phyloP scores from a whole-genome alignment of 30 jellyfish, hydroid and myxozoan genomes.

The Catostylus mosaicus region DNA sequence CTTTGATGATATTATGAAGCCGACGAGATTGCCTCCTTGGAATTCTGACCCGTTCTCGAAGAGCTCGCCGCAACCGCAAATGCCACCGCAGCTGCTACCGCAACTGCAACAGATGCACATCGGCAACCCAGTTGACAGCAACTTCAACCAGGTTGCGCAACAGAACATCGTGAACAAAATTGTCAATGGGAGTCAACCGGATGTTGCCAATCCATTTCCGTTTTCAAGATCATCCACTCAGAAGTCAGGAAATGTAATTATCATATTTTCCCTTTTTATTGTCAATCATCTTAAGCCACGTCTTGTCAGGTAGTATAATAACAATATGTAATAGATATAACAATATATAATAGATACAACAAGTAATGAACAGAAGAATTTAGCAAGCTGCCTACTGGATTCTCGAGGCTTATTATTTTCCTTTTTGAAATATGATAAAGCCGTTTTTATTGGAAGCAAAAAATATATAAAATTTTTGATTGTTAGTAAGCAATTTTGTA shows the following conservation, averaged over 20 bases:
- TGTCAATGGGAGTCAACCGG: constrained; percentile 45
- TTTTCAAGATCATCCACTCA: constrained; percentile 26
- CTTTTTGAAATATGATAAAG: too few species aligned
- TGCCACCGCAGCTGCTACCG: background rate
- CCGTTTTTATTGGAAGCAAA: too few species aligned
- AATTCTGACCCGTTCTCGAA: constrained; percentile 38
- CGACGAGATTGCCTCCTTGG: constrained; percentile 58
- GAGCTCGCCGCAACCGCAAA: constrained; percentile 11
- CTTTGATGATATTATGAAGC: constrained; percentile 37
- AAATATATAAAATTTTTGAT: too few species aligned
- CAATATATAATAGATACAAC: too few species aligned
- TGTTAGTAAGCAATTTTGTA: too few species aligned
- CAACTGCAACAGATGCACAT: background rate
- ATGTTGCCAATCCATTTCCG: constrained; percentile 10
- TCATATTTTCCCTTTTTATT: background rate
- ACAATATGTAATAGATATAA: too few species aligned
- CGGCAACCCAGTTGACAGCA: constrained; percentile 31
- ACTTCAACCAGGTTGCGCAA: constrained; percentile 53
- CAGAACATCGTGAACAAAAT: constrained; percentile 31
- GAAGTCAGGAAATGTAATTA: constrained; percentile 47
- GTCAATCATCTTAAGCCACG: too few species aligned
- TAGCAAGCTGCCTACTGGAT: too few species aligned
- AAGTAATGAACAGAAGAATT: too few species aligned
- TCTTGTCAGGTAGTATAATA: too few species aligned
- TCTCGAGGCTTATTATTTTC: too few species aligned